Evolutionary conservation across 2,888 invertebrate species (phyloP), one percentile per base, ranked within the genome.

Genomic region (Alentia gelatinosa): DNA sequence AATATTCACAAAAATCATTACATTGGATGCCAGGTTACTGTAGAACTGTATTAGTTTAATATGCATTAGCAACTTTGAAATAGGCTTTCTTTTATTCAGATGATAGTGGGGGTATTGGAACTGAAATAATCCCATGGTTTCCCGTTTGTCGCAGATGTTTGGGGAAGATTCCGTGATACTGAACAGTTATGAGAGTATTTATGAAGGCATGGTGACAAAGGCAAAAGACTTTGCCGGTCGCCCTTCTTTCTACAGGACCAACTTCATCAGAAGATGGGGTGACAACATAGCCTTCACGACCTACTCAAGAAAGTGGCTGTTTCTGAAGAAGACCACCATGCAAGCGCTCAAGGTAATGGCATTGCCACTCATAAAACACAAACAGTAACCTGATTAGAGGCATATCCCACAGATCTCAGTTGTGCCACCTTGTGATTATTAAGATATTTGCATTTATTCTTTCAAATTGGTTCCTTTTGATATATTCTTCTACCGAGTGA

Each of bases 141-240:
- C n/a, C n/a, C n/a, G n/a, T n/a, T n/a, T n/a, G n/a, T n/a, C n/a
- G n/a, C 83, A 83, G 83, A 42, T 88, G 42, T 50, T 88, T 42
- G 88, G 88, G 0, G 33, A 88, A 1, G 47, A 42, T 23, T 5
- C 47, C 33, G 50, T 88, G 23, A 50, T 88, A 5, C 47, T 88
- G 42, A 88, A 88, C 30, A 88, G 88, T 26, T 42, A 47, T 88
- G 88, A 88, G 33, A 26, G 26, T 26, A 88, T 50, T 26, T 39
- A 88, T 33, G 47, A 88, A 40, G 42, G 19, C 23, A 42, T 88
- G 26, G 88, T 47, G n/a, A 88, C 88, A 15, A 88, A 88, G 50
- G 33, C 30, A 3, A 47, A 23, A 30, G 88, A 88, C 1, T 88
- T 88, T 26, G 42, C 88, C 5, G 88, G 88, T 50, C 39, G 83